phyloP scores from a whole-genome alignment of 64 coral and sea anemone genomes.

The Pocillopora damicornis region DNA sequence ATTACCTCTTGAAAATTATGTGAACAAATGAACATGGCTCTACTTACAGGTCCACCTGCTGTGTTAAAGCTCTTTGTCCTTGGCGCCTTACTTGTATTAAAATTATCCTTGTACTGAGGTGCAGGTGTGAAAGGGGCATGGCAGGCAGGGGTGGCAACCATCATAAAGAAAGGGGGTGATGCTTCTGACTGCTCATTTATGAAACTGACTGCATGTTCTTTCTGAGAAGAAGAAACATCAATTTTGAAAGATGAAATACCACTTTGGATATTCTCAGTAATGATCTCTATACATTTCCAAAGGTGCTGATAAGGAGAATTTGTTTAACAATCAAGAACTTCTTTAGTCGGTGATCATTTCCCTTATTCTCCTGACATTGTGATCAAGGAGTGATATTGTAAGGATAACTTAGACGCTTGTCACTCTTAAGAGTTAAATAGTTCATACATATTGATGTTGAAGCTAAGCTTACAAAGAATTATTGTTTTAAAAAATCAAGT shows the following conservation, averaged over 20 bases:
- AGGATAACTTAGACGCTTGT: no score
- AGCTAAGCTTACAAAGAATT: no score
- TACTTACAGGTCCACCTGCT: constrained; percentile 73
- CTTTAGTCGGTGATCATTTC: neutral
- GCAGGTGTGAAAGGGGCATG: constrained; percentile 78
- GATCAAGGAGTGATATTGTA: no score
- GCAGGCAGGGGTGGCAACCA: constrained; percentile 81
- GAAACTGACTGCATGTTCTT: constrained; percentile 57
- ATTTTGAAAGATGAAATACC: neutral
- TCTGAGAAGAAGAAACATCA: neutral
- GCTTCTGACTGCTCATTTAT: constrained; percentile 40
- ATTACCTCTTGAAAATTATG: no score
- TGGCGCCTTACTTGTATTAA: constrained; percentile 78
- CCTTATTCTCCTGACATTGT: no score
- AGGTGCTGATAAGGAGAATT: no score
- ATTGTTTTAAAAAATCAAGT: no score
- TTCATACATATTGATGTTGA: no score
- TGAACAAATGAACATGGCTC: neutral
- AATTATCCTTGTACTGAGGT: constrained; percentile 73
- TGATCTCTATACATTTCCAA: no score
- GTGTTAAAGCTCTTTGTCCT: constrained; percentile 61
- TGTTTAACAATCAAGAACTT: neutral
- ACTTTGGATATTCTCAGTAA: no score
- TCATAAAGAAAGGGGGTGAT: constrained; percentile 76
- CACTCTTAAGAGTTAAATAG: no score